Evolutionary conservation across 2,888 invertebrate species (phyloP), one percentile per base, ranked within the genome.

Genomic region (Synergus itoensis): DNA sequence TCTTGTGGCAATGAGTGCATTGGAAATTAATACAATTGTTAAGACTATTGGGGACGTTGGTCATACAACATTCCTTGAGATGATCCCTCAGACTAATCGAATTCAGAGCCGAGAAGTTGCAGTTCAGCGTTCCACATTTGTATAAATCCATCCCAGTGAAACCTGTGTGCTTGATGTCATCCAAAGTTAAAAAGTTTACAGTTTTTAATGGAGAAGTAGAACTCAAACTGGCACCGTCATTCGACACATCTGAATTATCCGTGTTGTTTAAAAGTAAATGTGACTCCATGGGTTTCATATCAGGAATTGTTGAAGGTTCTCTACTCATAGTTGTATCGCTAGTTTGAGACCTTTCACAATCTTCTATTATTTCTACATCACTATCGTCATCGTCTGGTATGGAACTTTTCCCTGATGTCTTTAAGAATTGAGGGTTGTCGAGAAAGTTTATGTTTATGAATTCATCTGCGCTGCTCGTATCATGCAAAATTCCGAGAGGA

Each of bases 41-140:
- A 4, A 48, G 21, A 8, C 80, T 85, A 0, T 4, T 2, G 9
- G 48, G 73, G 11, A 36, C 36, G 28, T 73, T 53, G 2, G 36
- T 21, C 4, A 45, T 1, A 18, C 86, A 86, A 79, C 94, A 94
- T 12, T 89, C 87, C 48, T 87, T 88, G n/a, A 93, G 79, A 80
- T 94, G 94, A 1, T 79, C 65, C 81, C 91, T 93, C 62, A 94
- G 92, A 0, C 86, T 84, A 0, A 81, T 79, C 0, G 91, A 82
- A 12, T 89, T 91, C 1, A 89, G 87, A 18, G 92, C 92, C 0
- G 90, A 84, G 69, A 89, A 91, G 11, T 86, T 85, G 84, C 95
- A 95, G 1, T 87, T 85, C 4, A 87, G 85, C 79, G 92, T 92
- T 0, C 93, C 93, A 87, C 95, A 95, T 64, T 90, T 92, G 84